Conservation (phyloP, 2,113 vertebrate genomes). For the Pachypanchax playfairii region DNA sequence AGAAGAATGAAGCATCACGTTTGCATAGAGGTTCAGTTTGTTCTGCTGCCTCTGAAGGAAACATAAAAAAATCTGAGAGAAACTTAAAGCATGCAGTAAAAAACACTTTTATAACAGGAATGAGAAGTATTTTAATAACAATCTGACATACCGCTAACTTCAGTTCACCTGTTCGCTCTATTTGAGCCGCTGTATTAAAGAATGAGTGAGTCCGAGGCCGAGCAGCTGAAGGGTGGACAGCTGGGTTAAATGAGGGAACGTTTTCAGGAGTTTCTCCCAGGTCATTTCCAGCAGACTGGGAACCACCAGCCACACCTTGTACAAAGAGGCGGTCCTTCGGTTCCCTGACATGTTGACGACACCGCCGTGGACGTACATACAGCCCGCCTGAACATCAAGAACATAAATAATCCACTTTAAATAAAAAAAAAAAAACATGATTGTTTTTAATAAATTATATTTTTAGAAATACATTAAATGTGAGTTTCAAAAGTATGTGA, state of each 20-base stretch:
- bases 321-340: slow-evolving; percentile 92
- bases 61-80: slow-evolving; percentile 23
- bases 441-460: no score
- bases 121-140: slow-evolving; percentile 31
- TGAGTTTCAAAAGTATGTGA: no score
- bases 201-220: slow-evolving; percentile 92
- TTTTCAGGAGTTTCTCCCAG: slow-evolving; percentile 92
- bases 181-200: slow-evolving; percentile 92
- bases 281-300: slow-evolving; percentile 96
- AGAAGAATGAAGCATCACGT: slow-evolving; percentile 1
- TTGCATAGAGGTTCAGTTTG: background rate
- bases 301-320: slow-evolving; percentile 97
- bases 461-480: no score
- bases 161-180: slow-evolving; percentile 63
- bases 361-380: slow-evolving; percentile 97
- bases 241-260: slow-evolving; percentile 86
- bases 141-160: slow-evolving; percentile 20
- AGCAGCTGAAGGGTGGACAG: slow-evolving; percentile 90
- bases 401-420: no score
- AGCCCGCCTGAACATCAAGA: slow-evolving; percentile 84
- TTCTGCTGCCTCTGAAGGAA: slow-evolving; percentile 4
- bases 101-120: slow-evolving; percentile 32
- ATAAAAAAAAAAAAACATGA: background rate
- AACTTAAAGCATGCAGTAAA: slow-evolving; percentile 21
- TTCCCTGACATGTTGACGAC: slow-evolving; percentile 96